Evolutionary conservation across 2,888 invertebrate genomes (phyloP).

Genomic region (Caenorhabditis uteleia): DNA sequence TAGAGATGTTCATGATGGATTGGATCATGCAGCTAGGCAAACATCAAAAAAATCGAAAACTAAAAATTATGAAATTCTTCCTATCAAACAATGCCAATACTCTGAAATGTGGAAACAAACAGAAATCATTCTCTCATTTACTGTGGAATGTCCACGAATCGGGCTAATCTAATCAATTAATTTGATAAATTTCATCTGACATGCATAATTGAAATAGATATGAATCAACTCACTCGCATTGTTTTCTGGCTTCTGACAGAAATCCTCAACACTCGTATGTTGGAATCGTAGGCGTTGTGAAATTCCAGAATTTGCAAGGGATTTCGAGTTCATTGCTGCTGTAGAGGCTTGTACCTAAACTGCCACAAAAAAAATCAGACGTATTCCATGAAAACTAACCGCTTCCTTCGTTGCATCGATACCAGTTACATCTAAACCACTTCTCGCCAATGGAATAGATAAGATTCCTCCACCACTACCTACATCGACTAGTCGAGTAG

Average conservation of each 20-base stretch:
- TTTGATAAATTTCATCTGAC: too few relatives aligned
- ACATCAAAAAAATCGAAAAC: too few relatives aligned
- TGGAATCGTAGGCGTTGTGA: conserved; percentile 17
- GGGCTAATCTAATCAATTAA: too few relatives aligned
- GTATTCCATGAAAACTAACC: too few relatives aligned
- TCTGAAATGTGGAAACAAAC: too few relatives aligned
- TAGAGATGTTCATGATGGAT: too few relatives aligned
- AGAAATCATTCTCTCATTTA: too few relatives aligned
- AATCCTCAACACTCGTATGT: conserved; percentile 30
- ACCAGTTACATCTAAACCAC: conserved; percentile 65
- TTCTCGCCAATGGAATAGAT: conserved; percentile 73
- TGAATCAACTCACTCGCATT: conserved; percentile 1
- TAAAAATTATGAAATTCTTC: too few relatives aligned
- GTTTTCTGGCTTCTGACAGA: conserved; percentile 28
- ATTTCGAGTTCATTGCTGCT: conserved; percentile 5
- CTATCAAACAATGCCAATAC: too few relatives aligned
- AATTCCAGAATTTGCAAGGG: conserved; percentile 10
- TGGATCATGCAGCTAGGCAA: too few relatives aligned
- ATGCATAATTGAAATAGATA: too few relatives aligned
- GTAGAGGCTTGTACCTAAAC: conserved; percentile 27
- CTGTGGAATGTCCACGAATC: too few relatives aligned
- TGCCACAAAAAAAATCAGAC: not conserved
- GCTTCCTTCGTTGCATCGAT: conserved; percentile 61
- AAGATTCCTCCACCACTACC: conserved; percentile 90
- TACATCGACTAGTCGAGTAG: conserved; percentile 75